These are phyloP conservation scores for Drosophila grimshawi DNA, from an alignment of 1,140 invertebrate species.

Conservation along the genomic window DNA sequence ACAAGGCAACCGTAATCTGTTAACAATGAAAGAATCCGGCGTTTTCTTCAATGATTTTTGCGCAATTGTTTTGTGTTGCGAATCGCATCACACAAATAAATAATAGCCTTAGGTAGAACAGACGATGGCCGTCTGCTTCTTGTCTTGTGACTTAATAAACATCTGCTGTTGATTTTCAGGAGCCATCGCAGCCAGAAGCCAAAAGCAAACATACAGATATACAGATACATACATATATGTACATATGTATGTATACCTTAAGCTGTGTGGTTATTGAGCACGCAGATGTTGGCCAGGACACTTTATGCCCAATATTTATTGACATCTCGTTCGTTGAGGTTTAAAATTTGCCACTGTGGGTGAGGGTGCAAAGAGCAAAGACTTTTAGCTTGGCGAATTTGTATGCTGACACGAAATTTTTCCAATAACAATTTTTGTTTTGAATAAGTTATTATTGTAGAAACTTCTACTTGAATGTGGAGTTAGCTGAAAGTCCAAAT, in stretches of 20 bases:
- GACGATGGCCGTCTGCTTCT: conserved; percentile 6
- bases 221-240: not conserved
- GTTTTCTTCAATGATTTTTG: conserved; percentile 12
- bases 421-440: not conserved
- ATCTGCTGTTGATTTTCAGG: conserved; percentile 22
- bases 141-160: conserved; percentile 28
- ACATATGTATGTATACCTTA: not conserved
- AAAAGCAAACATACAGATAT: not conserved
- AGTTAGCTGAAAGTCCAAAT: too few relatives aligned
- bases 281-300: not conserved
- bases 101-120: conserved; percentile 21
- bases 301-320: not conserved
- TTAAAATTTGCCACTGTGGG: not conserved
- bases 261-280: not conserved
- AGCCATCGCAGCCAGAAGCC: not conserved
- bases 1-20: not conserved
- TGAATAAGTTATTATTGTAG: too few relatives aligned
- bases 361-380: not conserved
- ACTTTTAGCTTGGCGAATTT: conserved; percentile 4
- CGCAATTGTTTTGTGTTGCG: conserved; percentile 15
- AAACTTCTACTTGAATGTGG: too few relatives aligned
- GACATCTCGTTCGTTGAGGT: not conserved
- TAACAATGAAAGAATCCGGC: not conserved
- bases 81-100: conserved; percentile 11
- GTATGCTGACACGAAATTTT: not conserved